Percentiles rank a stretch among this genome's conserved stretches.
These are phyloP conservation scores for Ophraella communa DNA, from an alignment of 2,888 invertebrate species.

Conservation along the genomic window DNA sequence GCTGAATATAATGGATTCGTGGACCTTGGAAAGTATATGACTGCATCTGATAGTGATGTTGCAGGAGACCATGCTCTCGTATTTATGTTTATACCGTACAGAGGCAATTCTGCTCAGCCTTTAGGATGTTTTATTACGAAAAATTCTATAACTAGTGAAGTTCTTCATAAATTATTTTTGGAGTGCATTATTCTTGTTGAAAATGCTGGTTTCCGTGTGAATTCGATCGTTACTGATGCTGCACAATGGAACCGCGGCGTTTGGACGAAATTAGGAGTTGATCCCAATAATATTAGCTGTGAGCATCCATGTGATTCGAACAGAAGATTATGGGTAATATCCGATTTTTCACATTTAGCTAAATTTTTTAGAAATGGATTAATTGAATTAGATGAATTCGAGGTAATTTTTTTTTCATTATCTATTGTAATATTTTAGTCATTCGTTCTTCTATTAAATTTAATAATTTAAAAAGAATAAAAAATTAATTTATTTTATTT, in stretches of 20 bases:
- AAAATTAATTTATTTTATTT: too few species aligned
- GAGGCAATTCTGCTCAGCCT: not conserved
- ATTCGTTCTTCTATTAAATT: too few species aligned
- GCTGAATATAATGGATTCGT: not conserved
- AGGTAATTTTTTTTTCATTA: not conserved
- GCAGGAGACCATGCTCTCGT: slow-evolving; percentile 45
- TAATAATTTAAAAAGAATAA: too few species aligned
- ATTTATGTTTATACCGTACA: slow-evolving; percentile 35
- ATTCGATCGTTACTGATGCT: slow-evolving; percentile 41
- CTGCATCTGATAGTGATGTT: slow-evolving; percentile 1
- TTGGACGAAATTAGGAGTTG: slow-evolving; percentile 40
- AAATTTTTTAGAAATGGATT: slow-evolving; percentile 37
- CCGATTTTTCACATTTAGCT: slow-evolving; percentile 43
- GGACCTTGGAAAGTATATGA: not conserved
- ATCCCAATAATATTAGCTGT: slow-evolving; percentile 34
- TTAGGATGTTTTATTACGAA: slow-evolving; percentile 44
- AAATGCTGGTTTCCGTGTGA: slow-evolving; percentile 35
- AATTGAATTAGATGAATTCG: not conserved
- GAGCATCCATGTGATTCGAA: slow-evolving; percentile 35
- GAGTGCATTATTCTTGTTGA: slow-evolving; percentile 40
- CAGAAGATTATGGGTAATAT: slow-evolving; percentile 40
- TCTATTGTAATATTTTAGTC: too few species aligned
- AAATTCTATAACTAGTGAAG: slow-evolving; percentile 32
- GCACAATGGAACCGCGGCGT: slow-evolving; percentile 44
- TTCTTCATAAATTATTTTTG: slow-evolving; percentile 39